These are phyloP conservation scores for Burhinus bistriatus DNA, from an alignment of 2,113 vertebrate genomes.

Conservation along the genomic window DNA sequence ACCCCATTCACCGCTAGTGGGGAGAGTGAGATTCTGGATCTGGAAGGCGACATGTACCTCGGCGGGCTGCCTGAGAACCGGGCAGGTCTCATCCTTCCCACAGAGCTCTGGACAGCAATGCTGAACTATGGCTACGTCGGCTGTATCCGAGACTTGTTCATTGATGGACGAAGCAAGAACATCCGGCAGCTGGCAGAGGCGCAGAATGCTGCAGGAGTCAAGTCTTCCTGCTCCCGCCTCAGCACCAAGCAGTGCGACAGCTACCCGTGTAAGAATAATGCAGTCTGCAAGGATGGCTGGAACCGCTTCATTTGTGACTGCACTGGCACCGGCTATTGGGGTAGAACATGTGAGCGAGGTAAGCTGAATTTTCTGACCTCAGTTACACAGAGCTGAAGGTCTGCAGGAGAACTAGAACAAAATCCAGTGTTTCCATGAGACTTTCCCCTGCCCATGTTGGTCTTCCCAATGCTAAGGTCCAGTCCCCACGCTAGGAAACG, in stretches of 20 bases:
- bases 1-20: constrained; percentile 93
- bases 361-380: constrained; percentile 1
- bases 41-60: constrained; percentile 96
- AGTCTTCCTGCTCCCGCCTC: constrained; percentile 86
- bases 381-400: background rate
- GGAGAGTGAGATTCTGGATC: constrained; percentile 95
- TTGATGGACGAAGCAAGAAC: constrained; percentile 94
- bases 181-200: constrained; percentile 91
- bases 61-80: constrained; percentile 92
- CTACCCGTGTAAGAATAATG: constrained; percentile 92
- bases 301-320: constrained; percentile 97
- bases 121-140: constrained; percentile 97
- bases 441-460: background rate
- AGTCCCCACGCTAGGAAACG: background rate
- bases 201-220: constrained; percentile 88
- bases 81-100: constrained; percentile 89
- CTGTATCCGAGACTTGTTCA: constrained; percentile 94
- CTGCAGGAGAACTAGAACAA: background rate
- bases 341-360: constrained; percentile 92
- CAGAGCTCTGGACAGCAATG: constrained; percentile 97
- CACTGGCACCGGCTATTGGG: constrained; percentile 92
- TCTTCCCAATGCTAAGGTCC: background rate
- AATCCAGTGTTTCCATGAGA: background rate
- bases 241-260: constrained; percentile 91
- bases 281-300: constrained; percentile 92